Evolutionary conservation across 2,797 vertebrate species (phyloP), one percentile per base, ranked within the genome.

Genomic region (Betta splendens): DNA sequence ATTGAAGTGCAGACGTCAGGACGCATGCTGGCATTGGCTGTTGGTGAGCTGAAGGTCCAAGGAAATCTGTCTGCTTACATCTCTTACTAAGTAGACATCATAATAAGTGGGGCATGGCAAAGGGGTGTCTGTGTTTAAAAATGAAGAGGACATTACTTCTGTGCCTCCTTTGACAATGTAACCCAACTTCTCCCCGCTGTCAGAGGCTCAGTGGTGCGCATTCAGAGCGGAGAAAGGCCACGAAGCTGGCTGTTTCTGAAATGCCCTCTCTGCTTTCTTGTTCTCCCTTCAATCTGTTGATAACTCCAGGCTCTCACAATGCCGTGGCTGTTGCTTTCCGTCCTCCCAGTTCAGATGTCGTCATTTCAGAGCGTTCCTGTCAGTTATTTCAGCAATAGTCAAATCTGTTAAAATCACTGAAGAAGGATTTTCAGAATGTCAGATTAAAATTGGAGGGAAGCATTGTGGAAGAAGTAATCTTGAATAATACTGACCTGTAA

Each of bases 1-100:
- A 74, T 45, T 23, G 31, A 45, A 56, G 20, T 42, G 28, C 43
- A 58, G 21, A 71, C 80, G 67, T 87, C 75, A 84, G 90, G 87
- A 89, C 87, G 94, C 95, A 94, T 95, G 95, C 91, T 94, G 90
- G 92, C 92, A 89, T 79, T 93, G 94, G 94, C 94, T 95, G 94
- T 90, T 89, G 92, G 91, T 93, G 93, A 93, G 93, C 93, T 92
- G 88, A 77, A 84, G 75, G 79, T 91, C 54, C 2, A n/a, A 83
- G 78, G 79, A 89, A 68, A 88, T 80, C 35, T 59, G 85, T 83
- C 72, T 65, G 66, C 74, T 64, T 68, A 56, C 61, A 66, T 72
- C 54, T 82, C 48, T 73, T 49, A 59, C 37, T 32, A 57, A 70
- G 77, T 38, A 69, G 56, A 65, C 58, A 43, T 58, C 22, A 43